Evolutionary conservation across 2,113 vertebrate genomes (phyloP).

Genomic region (Amblyopsis rosae): DNA sequence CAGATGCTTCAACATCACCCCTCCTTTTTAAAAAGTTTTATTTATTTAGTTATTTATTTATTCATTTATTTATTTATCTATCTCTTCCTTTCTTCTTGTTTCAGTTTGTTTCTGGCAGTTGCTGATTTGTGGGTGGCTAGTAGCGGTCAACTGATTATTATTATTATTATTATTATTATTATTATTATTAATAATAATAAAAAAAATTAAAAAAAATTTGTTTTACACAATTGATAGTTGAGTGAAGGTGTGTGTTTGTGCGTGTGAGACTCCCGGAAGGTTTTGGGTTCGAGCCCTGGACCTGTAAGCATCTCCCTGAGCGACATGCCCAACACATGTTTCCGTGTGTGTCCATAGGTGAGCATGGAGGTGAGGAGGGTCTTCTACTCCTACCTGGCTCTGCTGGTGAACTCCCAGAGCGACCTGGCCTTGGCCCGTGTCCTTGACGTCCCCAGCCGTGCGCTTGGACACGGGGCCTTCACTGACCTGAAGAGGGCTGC

Average conservation of each 20-base stretch:
- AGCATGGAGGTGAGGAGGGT: constrained; percentile 74
- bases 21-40: constrained; percentile 43
- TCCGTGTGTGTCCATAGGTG: constrained; percentile 59
- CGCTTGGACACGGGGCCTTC: constrained; percentile 85
- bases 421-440: constrained; percentile 86
- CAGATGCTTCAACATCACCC: constrained; percentile 62
- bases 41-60: not conserved
- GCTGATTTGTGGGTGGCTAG: constrained; percentile 60
- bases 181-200: no score
- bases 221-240: no score
- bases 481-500: constrained; percentile 86
- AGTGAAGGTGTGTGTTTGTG: no score
- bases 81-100: constrained; percentile 26
- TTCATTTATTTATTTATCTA: no score
- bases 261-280: no score
- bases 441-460: constrained; percentile 85
- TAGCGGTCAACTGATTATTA: not conserved
- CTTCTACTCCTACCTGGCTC: constrained; percentile 86
- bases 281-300: no score
- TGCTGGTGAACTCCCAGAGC: constrained; percentile 91
- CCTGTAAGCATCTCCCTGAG: no score
- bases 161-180: no score
- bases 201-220: no score
- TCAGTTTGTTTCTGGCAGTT: constrained; percentile 42
- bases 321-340: no score